Percentiles rank a stretch among this genome's conserved stretches.
Conservation (phyloP, 2,888 invertebrate species). For the Orgyia antiqua region DNA sequence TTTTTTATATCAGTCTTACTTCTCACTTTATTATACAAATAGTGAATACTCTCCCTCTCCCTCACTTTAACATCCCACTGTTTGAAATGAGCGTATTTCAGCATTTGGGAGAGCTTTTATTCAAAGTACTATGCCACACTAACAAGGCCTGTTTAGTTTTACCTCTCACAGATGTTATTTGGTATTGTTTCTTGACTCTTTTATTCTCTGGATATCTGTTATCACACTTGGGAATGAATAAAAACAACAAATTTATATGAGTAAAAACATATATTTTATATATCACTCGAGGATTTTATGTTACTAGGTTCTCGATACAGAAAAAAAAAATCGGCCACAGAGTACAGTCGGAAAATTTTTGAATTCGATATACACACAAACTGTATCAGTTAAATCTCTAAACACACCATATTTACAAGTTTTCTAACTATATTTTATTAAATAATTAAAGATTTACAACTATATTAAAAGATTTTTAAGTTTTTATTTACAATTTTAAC, state of each 20-base stretch:
- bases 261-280: slow-evolving; percentile 77
- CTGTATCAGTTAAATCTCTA: slow-evolving; percentile 22
- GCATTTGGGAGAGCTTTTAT: no score
- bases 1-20: no score
- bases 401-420: slow-evolving; percentile 45
- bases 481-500: slow-evolving; percentile 22
- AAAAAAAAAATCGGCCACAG: slow-evolving; percentile 25
- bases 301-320: slow-evolving; percentile 43
- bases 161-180: no score
- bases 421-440: slow-evolving; percentile 25
- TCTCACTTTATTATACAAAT: no score
- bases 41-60: no score
- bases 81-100: no score
- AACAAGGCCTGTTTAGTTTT: no score
- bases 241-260: slow-evolving; percentile 56
- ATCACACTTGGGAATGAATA: no score
- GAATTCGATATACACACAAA: slow-evolving; percentile 55
- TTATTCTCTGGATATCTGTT: no score
- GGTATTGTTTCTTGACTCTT: no score
- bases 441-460: slow-evolving; percentile 44
- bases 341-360: slow-evolving; percentile 49
- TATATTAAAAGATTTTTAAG: slow-evolving; percentile 23
- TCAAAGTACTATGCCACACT: no score
- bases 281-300: slow-evolving; percentile 48
- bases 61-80: no score